phyloP scores from a whole-genome alignment of 2,113 vertebrate genomes.

The Colaptes auratus region DNA sequence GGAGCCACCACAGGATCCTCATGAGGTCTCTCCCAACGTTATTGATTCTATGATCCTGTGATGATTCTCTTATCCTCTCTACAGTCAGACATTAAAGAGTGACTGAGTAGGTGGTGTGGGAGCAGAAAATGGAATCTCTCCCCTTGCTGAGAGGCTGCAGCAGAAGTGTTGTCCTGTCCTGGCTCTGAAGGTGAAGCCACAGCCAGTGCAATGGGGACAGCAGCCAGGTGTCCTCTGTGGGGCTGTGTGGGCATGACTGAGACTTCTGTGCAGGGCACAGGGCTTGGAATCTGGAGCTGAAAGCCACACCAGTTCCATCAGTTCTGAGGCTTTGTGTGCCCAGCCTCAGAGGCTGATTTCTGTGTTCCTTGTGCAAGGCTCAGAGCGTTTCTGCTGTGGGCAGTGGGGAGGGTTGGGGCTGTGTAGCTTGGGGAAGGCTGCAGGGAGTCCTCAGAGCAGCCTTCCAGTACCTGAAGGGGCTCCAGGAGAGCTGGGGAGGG shows the following conservation, averaged over 20 bases:
- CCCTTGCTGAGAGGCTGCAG: not conserved
- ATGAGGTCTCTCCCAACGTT: too few species aligned
- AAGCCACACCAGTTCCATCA: not conserved
- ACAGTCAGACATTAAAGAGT: not conserved
- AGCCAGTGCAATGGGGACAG: not conserved
- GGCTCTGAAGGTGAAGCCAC: not conserved
- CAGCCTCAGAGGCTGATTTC: not conserved
- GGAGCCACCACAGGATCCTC: not conserved
- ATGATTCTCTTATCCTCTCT: not conserved
- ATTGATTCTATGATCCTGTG: too few species aligned
- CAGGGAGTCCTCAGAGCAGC: too few species aligned
- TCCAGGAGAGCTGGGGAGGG: too few species aligned
- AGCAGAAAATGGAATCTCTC: not conserved
- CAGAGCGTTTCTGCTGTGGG: too few species aligned
- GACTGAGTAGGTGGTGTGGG: not conserved
- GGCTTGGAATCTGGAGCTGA: not conserved
- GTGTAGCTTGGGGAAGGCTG: too few species aligned
- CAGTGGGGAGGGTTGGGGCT: too few species aligned
- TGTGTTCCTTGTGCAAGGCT: fast-evolving
- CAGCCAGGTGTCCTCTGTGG: not conserved
- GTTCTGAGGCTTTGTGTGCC: fast-evolving
- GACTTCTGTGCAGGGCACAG: fast-evolving
- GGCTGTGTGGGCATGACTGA: fast-evolving
- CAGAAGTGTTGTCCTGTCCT: not conserved
- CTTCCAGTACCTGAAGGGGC: too few species aligned